A percentile compares a stretch with the other conserved stretches of the same genome.
phyloP scores from a whole-genome alignment of 1,140 invertebrate genomes.

The Chlorops oryzae region DNA sequence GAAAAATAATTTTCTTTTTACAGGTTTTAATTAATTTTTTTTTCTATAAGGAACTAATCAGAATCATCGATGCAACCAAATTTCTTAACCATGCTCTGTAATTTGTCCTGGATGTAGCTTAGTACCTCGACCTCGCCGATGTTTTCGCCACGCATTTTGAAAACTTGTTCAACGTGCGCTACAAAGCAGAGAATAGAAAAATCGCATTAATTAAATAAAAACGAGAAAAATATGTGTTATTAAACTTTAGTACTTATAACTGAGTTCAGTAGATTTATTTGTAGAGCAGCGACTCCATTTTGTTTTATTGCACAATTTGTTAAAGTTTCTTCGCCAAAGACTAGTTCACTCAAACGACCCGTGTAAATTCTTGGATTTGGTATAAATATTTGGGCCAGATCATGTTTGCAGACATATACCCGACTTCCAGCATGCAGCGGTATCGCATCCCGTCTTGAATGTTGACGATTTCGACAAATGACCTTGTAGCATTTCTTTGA shows the following conservation, averaged over 20 bases:
- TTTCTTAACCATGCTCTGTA: conserved; percentile 28
- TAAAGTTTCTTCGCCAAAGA: conserved; percentile 33
- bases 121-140: conserved; percentile 20
- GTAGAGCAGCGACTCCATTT: too few species aligned
- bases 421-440: conserved; percentile 20
- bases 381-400: conserved; percentile 17
- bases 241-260: conserved; percentile 35
- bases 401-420: conserved; percentile 19
- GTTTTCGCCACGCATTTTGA: conserved; percentile 27
- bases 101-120: conserved; percentile 33
- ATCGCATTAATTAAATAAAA: conserved; percentile 1
- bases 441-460: too few species aligned
- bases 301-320: conserved; percentile 20
- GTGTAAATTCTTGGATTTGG: conserved; percentile 29
- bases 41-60: too few species aligned
- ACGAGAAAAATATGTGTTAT: not conserved
- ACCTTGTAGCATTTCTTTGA: too few species aligned
- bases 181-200: conserved; percentile 9
- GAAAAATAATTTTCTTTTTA: too few species aligned
- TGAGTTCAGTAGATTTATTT: conserved; percentile 24
- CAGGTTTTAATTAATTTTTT: too few species aligned
- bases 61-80: not conserved
- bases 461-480: too few species aligned
- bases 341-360: conserved; percentile 34
- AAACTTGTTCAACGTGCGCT: conserved; percentile 43